Percentiles rank a stretch among this genome's conserved stretches.
These are phyloP conservation scores for Peromyscus eremicus DNA, from an alignment of 2,797 vertebrate genomes.

Conservation along the genomic window DNA sequence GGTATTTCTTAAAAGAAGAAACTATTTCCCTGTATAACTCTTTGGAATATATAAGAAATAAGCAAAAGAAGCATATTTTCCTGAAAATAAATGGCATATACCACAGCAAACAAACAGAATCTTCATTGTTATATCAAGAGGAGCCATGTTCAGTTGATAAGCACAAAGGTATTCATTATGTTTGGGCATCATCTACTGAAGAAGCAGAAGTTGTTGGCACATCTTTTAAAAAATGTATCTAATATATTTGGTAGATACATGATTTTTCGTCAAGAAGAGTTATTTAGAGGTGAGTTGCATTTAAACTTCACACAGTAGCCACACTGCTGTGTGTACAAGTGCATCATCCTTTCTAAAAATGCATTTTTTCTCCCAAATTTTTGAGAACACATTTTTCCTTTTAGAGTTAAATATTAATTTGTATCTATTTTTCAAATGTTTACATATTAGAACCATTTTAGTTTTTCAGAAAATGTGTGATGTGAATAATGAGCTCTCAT, in stretches of 20 bases:
- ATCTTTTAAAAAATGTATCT: constrained; percentile 10
- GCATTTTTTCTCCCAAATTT: background rate
- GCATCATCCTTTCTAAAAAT: constrained; percentile 35
- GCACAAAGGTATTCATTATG: background rate
- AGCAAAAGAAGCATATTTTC: constrained; percentile 16
- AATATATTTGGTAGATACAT: constrained; percentile 55
- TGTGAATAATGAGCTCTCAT: background rate
- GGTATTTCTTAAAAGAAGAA: constrained; percentile 40
- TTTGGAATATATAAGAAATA: constrained; percentile 27
- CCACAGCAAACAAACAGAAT: constrained; percentile 6
- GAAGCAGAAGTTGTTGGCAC: constrained; percentile 51
- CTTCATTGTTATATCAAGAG: background rate
- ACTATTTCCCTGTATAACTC: constrained; percentile 45
- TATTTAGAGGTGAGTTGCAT: background rate
- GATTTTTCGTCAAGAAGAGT: background rate
- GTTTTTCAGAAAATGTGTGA: background rate
- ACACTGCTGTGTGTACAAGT: background rate
- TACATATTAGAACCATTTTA: background rate
- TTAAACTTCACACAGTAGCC: constrained; percentile 17
- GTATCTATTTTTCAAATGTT: background rate
- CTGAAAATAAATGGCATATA: constrained; percentile 11
- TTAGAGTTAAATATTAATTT: constrained; percentile 6
- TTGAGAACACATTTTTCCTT: background rate
- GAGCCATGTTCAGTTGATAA: background rate
- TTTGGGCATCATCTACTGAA: constrained; percentile 21